phyloP scores from a whole-genome alignment of 2,797 vertebrate species.

The Enteromius mattozi region DNA sequence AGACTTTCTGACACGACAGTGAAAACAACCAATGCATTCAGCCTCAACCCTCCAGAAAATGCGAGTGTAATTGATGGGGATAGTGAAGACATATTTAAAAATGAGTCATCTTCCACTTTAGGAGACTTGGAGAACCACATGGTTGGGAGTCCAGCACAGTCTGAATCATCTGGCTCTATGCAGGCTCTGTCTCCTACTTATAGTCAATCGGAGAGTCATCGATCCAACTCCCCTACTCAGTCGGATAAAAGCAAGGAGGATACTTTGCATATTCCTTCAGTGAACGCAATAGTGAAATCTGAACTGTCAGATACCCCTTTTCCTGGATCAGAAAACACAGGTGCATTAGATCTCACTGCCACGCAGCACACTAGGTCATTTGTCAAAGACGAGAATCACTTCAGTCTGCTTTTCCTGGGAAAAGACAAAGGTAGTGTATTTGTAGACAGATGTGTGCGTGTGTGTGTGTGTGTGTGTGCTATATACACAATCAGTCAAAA shows the following conservation, averaged over 20 bases:
- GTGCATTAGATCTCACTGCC: conserved; percentile 95
- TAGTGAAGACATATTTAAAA: conserved; percentile 86
- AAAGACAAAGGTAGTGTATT: conserved; percentile 90
- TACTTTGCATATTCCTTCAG: conserved; percentile 79
- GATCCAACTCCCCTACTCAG: conserved; percentile 88
- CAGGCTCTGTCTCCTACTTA: conserved; percentile 90
- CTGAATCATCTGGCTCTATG: conserved; percentile 93
- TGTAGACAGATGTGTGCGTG: not conserved
- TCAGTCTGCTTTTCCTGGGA: conserved; percentile 96
- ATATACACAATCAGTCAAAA: not conserved
- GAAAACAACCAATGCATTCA: conserved; percentile 84
- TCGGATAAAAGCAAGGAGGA: conserved; percentile 81
- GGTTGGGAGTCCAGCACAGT: conserved; percentile 92
- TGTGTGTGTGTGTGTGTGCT: not conserved
- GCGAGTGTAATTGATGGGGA: conserved; percentile 82
- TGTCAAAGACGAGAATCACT: conserved; percentile 96
- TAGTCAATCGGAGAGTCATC: conserved; percentile 90
- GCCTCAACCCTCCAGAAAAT: conserved; percentile 86
- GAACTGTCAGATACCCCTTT: conserved; percentile 94
- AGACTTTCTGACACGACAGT: conserved; percentile 96
- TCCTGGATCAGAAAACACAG: conserved; percentile 86
- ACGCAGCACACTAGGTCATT: conserved; percentile 85
- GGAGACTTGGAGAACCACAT: conserved; percentile 94
- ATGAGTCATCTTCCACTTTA: conserved; percentile 86
- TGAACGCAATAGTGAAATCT: conserved; percentile 88